Evolutionary conservation across 2,797 vertebrate species (phyloP), one percentile per base, ranked within the genome.

Genomic region (Saxicola maurus): DNA sequence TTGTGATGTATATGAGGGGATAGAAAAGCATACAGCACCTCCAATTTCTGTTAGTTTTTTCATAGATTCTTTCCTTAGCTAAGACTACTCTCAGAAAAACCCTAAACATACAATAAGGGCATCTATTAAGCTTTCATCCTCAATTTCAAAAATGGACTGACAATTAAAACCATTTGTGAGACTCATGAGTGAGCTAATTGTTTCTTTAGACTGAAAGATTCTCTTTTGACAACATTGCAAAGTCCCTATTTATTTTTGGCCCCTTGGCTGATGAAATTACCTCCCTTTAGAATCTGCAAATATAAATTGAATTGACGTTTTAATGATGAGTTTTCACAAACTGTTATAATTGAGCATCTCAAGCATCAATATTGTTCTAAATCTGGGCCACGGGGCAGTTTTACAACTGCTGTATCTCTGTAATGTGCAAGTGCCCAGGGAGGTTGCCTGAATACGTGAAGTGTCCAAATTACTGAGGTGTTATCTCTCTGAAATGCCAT

Each of bases 401-500:
- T 90, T 60, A 67, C 20, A 71, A 42, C 77, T 84, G 66, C 48
- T 4, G 0, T 20, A 7, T 75, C 71, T 66, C 75, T 55, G 52
- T 33, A 45, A n/a, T 40, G 53, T 53, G 19, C 43, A 52, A 24
- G 18, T 33, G 80, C n/a, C 64, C 57, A 24, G 48, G 23, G 16
- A 87, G n/a, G 20, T 38, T 61, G 64, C 73, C 45, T 81, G 74
- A 75, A 72, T 73, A 84, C 2, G 2, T 0, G 0, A 67, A 83
- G 55, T 31, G 17, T 64, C 86, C 3, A 0, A 86, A 64, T 79
- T 64, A 45, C 33, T 42, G 28, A 76, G 49, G 67, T 95, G 91
- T 95, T 92, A 42, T 71, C 94, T 93, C 91, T 84, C 87, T 79
- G 31, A 57, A 88, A 91, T 94, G 71, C 94, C 95, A 80, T 95